Evolutionary conservation across 1,140 invertebrate genomes (phyloP).

Genomic region (Eurosta solidaginis): DNA sequence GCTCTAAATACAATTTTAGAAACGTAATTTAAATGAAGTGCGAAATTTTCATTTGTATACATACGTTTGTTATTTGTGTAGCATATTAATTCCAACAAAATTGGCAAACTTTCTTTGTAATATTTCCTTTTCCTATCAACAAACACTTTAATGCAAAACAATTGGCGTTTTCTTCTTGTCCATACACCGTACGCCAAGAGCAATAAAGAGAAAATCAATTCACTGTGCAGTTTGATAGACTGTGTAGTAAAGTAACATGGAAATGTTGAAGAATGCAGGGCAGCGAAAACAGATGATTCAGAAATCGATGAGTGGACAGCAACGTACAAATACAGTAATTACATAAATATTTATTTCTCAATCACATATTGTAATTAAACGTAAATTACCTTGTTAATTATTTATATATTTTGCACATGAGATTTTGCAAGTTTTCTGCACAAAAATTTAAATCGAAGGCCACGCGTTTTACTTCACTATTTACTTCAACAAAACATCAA

Average conservation of each 20-base stretch:
- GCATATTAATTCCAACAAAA: background rate
- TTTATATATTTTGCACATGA: background rate
- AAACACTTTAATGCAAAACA: background rate
- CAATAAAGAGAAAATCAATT: constrained; percentile 22
- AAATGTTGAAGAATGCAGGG: background rate
- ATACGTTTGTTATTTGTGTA: background rate
- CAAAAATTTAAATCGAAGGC: constrained; percentile 6
- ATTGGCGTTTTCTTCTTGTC: constrained; percentile 5
- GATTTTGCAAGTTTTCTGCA: constrained; percentile 10
- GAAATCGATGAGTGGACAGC: background rate
- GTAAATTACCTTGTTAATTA: constrained; percentile 1
- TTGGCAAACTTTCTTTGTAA: constrained; percentile 33
- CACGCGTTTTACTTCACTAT: constrained; percentile 11
- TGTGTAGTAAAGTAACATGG: background rate
- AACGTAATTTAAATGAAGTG: background rate
- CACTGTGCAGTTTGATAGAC: constrained; percentile 10
- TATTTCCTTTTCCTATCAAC: background rate
- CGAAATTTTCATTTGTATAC: background rate
- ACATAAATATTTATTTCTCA: background rate
- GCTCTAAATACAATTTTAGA: background rate
- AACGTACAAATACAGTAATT: background rate
- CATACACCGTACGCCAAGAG: background rate
- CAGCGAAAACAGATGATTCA: constrained; percentile 28
- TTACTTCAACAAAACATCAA: constrained; percentile 24
- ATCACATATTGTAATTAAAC: too few species aligned